A percentile compares a stretch with the other conserved stretches of the same genome.
phyloP scores from a whole-genome alignment of 2,797 vertebrate genomes.

The Arrhamphus sclerolepis region DNA sequence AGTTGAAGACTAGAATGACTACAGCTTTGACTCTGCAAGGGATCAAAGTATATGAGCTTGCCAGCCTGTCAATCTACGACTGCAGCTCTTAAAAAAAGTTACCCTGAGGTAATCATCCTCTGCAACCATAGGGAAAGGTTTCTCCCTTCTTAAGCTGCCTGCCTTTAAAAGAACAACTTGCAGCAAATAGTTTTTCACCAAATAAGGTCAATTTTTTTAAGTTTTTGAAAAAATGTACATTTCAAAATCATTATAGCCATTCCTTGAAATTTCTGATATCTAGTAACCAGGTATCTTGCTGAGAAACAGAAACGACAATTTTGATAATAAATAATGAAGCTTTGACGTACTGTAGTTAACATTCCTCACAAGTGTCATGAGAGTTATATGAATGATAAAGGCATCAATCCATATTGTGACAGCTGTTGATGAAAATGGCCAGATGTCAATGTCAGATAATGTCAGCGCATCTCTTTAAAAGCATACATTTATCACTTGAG shows the following conservation, averaged over 20 bases:
- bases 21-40: constrained; percentile 40
- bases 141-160: constrained; percentile 43
- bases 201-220: constrained; percentile 37
- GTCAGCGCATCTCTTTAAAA: constrained; percentile 30
- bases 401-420: constrained; percentile 32
- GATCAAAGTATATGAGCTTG: constrained; percentile 71
- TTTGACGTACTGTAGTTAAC: constrained; percentile 31
- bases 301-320: neutral
- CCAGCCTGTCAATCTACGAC: constrained; percentile 69
- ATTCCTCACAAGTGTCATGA: constrained; percentile 30
- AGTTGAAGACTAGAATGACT: constrained; percentile 57
- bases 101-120: constrained; percentile 50
- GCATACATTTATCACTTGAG: constrained; percentile 23
- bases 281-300: constrained; percentile 7
- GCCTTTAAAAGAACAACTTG: constrained; percentile 50
- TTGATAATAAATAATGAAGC: neutral
- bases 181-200: constrained; percentile 54
- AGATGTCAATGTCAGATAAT: constrained; percentile 52
- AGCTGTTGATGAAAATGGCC: constrained; percentile 35
- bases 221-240: constrained; percentile 45
- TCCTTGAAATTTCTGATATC: constrained; percentile 52
- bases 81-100: constrained; percentile 46
- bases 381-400: constrained; percentile 45
- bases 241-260: constrained; percentile 48
- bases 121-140: constrained; percentile 49